Evolutionary conservation across 2,113 vertebrate genomes (phyloP).

Genomic region (Nyctereutes procyonoides): DNA sequence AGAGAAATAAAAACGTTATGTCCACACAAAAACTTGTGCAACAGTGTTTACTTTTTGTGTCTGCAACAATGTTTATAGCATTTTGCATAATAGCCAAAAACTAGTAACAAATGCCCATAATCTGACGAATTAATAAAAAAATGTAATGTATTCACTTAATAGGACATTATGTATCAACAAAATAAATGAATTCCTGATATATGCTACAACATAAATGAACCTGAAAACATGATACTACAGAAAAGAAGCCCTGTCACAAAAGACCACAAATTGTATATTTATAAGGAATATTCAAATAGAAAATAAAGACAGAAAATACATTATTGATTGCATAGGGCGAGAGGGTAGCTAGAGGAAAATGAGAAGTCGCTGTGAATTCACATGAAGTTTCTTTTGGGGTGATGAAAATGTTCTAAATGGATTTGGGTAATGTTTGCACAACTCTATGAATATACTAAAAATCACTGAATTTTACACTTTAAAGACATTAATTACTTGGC

Average conservation of each 20-base stretch:
- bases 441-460: neutral
- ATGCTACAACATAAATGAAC: neutral
- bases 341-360: neutral
- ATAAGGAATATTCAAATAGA: neutral
- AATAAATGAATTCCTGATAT: neutral
- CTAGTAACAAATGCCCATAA: neutral
- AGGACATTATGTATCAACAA: neutral
- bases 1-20: neutral
- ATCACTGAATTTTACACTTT: neutral
- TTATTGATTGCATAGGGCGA: neutral
- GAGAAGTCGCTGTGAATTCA: neutral
- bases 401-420: neutral
- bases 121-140: neutral
- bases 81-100: neutral
- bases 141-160: neutral
- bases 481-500: neutral
- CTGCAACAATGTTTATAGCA: neutral
- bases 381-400: neutral
- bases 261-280: neutral
- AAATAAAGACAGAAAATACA: neutral
- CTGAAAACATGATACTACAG: neutral
- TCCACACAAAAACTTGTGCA: neutral
- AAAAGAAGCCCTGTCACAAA: neutral
- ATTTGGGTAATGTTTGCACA: neutral
- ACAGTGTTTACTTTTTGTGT: neutral